Percentiles rank a stretch among this genome's conserved stretches.
Conservation (phyloP, 2,113 vertebrate genomes). For the Plotosus lineatus region DNA sequence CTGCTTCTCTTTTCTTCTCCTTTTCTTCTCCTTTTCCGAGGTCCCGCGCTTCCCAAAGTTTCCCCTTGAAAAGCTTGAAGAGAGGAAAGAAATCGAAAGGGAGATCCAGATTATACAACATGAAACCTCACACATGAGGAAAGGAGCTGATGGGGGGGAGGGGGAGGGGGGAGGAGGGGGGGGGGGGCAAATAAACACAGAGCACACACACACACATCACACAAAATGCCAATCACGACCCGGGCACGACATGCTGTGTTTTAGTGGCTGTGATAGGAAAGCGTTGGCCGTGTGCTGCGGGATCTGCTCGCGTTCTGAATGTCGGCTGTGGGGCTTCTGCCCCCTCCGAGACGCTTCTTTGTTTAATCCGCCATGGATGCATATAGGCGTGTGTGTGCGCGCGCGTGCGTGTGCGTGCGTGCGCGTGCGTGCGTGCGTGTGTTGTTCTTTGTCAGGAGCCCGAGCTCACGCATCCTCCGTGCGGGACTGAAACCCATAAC, state of each 20-base stretch:
- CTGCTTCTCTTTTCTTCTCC: neutral
- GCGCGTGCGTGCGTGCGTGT: slow-evolving; percentile 27
- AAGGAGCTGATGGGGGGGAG: neutral
- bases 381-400: slow-evolving; percentile 43
- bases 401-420: slow-evolving; percentile 26
- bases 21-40: neutral
- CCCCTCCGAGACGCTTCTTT: slow-evolving; percentile 41
- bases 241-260: no score
- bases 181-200: neutral
- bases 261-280: neutral
- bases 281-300: no score
- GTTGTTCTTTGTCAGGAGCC: slow-evolving; percentile 50
- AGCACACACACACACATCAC: neutral
- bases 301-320: no score
- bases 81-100: neutral
- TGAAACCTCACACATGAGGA: neutral
- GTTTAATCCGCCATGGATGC: slow-evolving; percentile 50
- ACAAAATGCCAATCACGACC: no score
- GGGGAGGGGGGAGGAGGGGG: neutral
- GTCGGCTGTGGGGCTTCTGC: no score
- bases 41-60: neutral
- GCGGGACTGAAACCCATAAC: slow-evolving; percentile 36
- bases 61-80: neutral
- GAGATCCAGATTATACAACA: neutral
- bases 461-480: slow-evolving; percentile 20